Evolutionary conservation across 2,888 invertebrate genomes (phyloP).

Genomic region (Folsomia candida): DNA sequence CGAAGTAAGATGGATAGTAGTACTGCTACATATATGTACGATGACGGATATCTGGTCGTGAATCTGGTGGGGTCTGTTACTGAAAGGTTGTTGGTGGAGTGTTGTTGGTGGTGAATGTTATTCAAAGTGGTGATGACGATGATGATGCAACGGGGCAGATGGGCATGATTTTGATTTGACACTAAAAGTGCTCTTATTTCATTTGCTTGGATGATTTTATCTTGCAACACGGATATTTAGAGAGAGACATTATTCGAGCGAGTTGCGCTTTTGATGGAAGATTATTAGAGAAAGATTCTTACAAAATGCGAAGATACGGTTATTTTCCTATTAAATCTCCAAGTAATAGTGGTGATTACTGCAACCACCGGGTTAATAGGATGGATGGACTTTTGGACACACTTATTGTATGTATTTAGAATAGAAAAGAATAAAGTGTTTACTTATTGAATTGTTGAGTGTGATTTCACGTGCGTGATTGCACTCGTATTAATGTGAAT

Average conservation of each 20-base stretch:
- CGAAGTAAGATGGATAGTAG: no score
- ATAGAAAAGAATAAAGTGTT: neutral
- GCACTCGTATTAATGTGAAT: neutral
- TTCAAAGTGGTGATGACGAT: neutral
- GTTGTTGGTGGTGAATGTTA: neutral
- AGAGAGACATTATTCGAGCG: no score
- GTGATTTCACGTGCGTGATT: conserved; percentile 5
- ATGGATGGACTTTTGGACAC: neutral
- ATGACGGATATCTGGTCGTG: neutral
- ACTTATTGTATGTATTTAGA: no score
- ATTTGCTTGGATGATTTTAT: no score
- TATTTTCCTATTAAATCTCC: no score
- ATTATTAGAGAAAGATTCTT: no score
- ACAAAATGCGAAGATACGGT: no score
- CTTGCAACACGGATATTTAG: neutral
- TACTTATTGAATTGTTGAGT: neutral
- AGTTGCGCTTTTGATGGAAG: no score
- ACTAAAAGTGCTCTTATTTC: neutral
- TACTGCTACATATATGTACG: no score
- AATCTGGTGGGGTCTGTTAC: neutral
- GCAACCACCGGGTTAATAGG: neutral
- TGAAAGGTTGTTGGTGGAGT: neutral
- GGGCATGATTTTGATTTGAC: neutral
- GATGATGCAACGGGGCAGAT: neutral
- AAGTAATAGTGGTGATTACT: no score